phyloP scores from a whole-genome alignment of 2,888 invertebrate genomes.

The Lobophora halterata region DNA sequence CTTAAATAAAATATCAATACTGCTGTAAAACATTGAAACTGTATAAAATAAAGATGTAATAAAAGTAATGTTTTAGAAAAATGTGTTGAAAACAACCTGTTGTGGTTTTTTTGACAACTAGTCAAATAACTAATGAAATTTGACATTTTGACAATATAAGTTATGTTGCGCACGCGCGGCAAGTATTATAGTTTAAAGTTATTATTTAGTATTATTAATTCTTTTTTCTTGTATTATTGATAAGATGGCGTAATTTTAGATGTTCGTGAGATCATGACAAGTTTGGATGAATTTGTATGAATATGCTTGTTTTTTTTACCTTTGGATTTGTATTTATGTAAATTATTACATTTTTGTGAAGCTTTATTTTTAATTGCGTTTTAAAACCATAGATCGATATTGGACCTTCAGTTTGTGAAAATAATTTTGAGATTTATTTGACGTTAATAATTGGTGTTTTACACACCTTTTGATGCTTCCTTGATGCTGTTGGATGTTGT shows the following conservation, averaged over 20 bases:
- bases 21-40: constrained; percentile 21
- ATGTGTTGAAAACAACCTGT: constrained; percentile 32
- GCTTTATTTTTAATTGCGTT: constrained; percentile 54
- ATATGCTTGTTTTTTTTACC: constrained; percentile 57
- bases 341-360: constrained; percentile 57
- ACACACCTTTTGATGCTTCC: constrained; percentile 54
- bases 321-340: constrained; percentile 55
- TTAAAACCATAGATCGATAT: constrained; percentile 40
- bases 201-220: constrained; percentile 59
- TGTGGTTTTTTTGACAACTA: constrained; percentile 64
- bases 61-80: constrained; percentile 26
- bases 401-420: constrained; percentile 18
- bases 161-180: constrained; percentile 37
- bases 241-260: constrained; percentile 78
- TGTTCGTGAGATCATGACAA: constrained; percentile 77
- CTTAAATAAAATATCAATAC: constrained; percentile 14
- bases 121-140: constrained; percentile 66
- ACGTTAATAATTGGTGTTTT: constrained; percentile 51
- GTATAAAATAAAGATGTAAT: constrained; percentile 26
- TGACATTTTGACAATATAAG: constrained; percentile 54
- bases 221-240: constrained; percentile 53
- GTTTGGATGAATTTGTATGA: constrained; percentile 58
- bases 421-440: constrained; percentile 48
- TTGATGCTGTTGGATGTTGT: constrained; percentile 37
- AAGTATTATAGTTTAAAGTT: constrained; percentile 64